phyloP scores from a whole-genome alignment of 2,888 invertebrate genomes.

The Parochlus steinenii region DNA sequence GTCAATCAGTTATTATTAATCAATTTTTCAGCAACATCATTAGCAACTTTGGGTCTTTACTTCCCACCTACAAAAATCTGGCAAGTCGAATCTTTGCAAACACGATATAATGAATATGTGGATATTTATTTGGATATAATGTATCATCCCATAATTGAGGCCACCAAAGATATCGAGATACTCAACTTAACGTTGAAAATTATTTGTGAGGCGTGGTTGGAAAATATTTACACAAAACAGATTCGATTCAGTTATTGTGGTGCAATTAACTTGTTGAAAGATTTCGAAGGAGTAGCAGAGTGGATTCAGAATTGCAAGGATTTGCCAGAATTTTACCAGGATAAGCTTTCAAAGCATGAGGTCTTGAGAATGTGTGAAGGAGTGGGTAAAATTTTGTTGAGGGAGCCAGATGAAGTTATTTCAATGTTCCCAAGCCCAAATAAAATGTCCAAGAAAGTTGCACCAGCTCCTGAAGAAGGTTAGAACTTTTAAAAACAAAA shows the following conservation, averaged over 20 bases:
- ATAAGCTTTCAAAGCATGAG: constrained; percentile 33
- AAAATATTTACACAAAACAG: constrained; percentile 66
- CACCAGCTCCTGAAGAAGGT: constrained; percentile 7
- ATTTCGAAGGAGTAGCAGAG: constrained; percentile 59
- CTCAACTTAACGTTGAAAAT: constrained; percentile 63
- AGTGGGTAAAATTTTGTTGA: constrained; percentile 58
- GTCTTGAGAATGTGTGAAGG: constrained; percentile 58
- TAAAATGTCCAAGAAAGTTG: constrained; percentile 10
- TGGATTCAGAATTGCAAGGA: constrained; percentile 52
- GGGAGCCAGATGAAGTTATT: constrained; percentile 71
- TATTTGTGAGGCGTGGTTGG: constrained; percentile 76
- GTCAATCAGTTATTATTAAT: too few relatives aligned
- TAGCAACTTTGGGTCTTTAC: constrained; percentile 68
- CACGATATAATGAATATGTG: constrained; percentile 8
- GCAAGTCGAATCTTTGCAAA: constrained; percentile 26
- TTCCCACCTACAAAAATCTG: constrained; percentile 58
- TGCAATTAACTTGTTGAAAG: constrained; percentile 60
- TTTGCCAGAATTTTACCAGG: constrained; percentile 33
- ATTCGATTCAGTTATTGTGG: constrained; percentile 42
- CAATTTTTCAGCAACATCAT: constrained; percentile 37
- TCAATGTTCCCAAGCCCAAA: constrained; percentile 42
- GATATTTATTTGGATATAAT: constrained; percentile 40
- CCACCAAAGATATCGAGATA: constrained; percentile 54
- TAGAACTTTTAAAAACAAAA: constrained; percentile 6
- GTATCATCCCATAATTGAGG: constrained; percentile 56